A percentile compares a stretch with the other conserved stretches of the same genome.
Evolutionary conservation across 1,140 invertebrate genomes (phyloP).

Genomic region (Hyles vespertilio): DNA sequence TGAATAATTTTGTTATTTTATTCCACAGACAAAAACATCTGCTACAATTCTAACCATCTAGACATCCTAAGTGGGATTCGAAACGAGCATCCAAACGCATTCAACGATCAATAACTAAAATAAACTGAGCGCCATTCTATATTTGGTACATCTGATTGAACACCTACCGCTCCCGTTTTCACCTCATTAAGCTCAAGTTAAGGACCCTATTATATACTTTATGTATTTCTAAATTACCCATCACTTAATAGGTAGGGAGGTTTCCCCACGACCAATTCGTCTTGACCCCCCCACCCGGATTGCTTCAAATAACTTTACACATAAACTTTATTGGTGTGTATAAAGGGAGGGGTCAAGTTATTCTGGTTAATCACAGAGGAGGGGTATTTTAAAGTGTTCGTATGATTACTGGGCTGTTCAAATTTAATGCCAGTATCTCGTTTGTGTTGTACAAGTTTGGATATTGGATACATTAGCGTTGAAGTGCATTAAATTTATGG

Average conservation of each 20-base stretch:
- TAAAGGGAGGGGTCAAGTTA: conserved; percentile 30
- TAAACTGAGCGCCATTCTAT: conserved; percentile 12
- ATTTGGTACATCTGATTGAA: conserved; percentile 27
- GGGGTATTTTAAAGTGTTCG: conserved; percentile 62
- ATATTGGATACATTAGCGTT: conserved; percentile 21
- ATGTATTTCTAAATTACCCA: conserved; percentile 65
- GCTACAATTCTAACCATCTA: too few species aligned
- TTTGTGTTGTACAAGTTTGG: conserved; percentile 33
- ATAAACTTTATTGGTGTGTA: too few species aligned
- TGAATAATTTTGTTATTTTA: too few species aligned
- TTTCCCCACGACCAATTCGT: conserved; percentile 39
- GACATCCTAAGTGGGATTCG: too few species aligned
- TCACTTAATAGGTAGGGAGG: conserved; percentile 55
- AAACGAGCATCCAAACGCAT: too few species aligned
- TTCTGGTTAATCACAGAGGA: conserved; percentile 37
- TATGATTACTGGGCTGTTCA: conserved; percentile 66
- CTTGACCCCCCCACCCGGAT: conserved; percentile 26
- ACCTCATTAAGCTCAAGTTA: conserved; percentile 66
- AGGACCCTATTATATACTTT: conserved; percentile 74
- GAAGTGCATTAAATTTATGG: background rate
- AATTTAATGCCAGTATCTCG: conserved; percentile 57
- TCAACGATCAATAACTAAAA: conserved; percentile 1
- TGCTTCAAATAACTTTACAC: too few species aligned
- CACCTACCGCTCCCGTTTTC: conserved; percentile 46
- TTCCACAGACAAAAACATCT: too few species aligned